Percentiles rank a stretch among this genome's conserved stretches.
Evolutionary conservation across 2,113 vertebrate genomes (phyloP).

Genomic region (Ceratotherium simum): DNA sequence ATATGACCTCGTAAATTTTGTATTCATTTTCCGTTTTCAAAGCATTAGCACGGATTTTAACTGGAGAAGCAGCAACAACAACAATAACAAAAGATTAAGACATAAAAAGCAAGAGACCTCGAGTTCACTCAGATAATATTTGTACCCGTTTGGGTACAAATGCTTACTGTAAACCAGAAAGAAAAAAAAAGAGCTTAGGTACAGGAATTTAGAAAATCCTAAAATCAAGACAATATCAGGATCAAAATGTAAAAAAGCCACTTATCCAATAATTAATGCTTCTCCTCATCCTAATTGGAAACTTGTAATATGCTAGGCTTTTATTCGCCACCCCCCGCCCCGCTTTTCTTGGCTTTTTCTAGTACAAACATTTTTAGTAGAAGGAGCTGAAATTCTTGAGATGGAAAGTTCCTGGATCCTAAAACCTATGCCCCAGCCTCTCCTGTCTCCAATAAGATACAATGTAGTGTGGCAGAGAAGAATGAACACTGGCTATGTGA

Average conservation of each 20-base stretch:
- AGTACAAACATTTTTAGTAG: neutral
- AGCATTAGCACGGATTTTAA: neutral
- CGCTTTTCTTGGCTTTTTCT: neutral
- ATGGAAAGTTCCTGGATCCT: neutral
- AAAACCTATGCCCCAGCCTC: neutral
- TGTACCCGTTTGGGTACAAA: neutral
- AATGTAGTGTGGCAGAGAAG: neutral
- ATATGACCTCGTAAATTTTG: constrained; percentile 3
- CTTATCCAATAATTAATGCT: neutral
- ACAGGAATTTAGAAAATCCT: neutral
- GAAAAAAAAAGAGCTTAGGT: neutral
- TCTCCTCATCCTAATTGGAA: neutral
- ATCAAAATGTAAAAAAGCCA: constrained; percentile 12
- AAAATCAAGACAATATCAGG: neutral
- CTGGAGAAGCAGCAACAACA: neutral
- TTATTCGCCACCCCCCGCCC: neutral
- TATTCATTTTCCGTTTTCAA: constrained; percentile 36
- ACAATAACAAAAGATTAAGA: neutral
- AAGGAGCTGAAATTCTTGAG: neutral
- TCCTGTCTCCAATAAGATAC: neutral
- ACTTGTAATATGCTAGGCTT: neutral
- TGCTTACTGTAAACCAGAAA: neutral
- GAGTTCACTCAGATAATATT: neutral
- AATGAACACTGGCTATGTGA: neutral
- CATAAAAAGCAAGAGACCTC: neutral